These are phyloP conservation scores for Coecobrya sp. DNA, from an alignment of 2,888 invertebrate species.

Conservation along the genomic window DNA sequence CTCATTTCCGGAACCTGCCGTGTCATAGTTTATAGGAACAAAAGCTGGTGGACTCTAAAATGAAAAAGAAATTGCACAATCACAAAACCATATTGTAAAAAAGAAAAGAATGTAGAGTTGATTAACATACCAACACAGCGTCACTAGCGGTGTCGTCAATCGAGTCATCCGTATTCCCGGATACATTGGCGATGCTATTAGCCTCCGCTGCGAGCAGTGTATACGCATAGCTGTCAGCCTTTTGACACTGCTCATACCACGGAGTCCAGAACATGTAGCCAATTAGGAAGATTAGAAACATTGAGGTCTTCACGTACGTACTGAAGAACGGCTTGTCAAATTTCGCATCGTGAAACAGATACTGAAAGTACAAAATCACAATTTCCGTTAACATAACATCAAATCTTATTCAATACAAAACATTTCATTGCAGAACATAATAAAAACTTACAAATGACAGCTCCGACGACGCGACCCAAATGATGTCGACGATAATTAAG, in stretches of 20 bases:
- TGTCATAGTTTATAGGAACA: constrained; percentile 94
- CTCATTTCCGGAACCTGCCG: constrained; percentile 92
- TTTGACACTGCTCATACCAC: constrained; percentile 95
- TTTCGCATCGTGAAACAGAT: constrained; percentile 94
- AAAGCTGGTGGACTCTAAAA: constrained; percentile 96
- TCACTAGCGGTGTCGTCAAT: constrained; percentile 84
- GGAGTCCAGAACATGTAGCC: constrained; percentile 96
- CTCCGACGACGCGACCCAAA: constrained; percentile 99
- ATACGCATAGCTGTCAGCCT: constrained; percentile 86
- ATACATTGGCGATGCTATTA: constrained; percentile 69
- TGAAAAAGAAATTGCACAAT: constrained; percentile 75
- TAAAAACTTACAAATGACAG: constrained; percentile 93
- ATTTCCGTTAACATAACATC: not conserved
- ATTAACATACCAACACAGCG: constrained; percentile 81
- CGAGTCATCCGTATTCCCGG: constrained; percentile 70
- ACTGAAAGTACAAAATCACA: constrained; percentile 90
- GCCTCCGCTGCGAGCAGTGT: constrained; percentile 80
- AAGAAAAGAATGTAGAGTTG: no score
- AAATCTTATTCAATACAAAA: not conserved
- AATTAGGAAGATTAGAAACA: constrained; percentile 96
- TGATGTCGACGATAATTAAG: constrained; percentile 96
- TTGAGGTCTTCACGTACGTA: constrained; percentile 97
- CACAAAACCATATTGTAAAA: no score
- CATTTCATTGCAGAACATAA: not conserved
- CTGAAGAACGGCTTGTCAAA: constrained; percentile 98